Conservation (phyloP, 2,797 vertebrate genomes). For the Pseudocheirus occidentalis region DNA sequence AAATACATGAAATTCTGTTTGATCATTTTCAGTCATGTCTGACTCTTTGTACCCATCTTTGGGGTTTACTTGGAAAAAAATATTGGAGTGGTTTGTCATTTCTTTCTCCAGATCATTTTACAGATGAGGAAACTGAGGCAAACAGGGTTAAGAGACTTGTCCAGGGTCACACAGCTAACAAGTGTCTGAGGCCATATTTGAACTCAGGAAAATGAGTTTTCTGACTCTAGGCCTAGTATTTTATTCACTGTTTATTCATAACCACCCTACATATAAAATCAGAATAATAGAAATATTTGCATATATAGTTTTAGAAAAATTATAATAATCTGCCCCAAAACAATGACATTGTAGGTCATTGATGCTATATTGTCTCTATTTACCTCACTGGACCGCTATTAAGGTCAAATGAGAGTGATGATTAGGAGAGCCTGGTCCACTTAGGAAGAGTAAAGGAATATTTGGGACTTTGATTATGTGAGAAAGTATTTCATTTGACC, state of each 20-base stretch:
- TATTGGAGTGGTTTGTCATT: not conserved
- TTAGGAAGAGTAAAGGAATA: not conserved
- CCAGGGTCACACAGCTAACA: not conserved
- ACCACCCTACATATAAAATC: not conserved
- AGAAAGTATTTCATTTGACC: not conserved
- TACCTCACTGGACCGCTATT: not conserved
- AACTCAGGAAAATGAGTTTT: not conserved
- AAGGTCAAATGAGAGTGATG: not conserved
- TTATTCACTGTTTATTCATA: not conserved
- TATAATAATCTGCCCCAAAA: not conserved
- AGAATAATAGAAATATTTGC: not conserved
- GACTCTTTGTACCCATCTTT: too few relatives aligned
- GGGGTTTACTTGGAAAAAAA: not conserved
- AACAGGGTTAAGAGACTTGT: not conserved
- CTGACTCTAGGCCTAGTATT: not conserved
- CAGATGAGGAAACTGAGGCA: not conserved
- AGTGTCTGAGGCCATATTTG: not conserved
- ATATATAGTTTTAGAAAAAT: not conserved
- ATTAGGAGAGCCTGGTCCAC: not conserved
- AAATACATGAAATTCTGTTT: too few relatives aligned
- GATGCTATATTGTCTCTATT: not conserved
- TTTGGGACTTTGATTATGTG: not conserved
- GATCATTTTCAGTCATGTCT: too few relatives aligned
- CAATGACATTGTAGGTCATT: not conserved
- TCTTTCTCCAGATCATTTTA: not conserved